phyloP scores from a whole-genome alignment of 2,888 invertebrate genomes.

The Saturnia pavonia region DNA sequence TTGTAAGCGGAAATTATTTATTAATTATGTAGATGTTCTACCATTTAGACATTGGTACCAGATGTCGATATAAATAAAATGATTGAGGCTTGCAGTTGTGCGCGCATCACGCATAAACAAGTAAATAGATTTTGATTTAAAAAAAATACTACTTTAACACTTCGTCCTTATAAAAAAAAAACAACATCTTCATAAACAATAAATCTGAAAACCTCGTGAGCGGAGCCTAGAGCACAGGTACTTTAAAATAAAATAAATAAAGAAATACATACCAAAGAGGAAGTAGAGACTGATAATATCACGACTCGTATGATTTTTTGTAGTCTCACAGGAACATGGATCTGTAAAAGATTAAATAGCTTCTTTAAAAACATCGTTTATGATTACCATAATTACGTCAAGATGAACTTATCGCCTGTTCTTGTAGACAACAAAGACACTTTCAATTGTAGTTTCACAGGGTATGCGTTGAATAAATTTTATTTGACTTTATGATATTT shows the following conservation, averaged over 20 bases:
- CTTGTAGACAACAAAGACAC: background rate
- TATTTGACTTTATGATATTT: background rate
- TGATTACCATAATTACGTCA: background rate
- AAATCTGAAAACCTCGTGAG: too few species aligned
- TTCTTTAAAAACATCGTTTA: background rate
- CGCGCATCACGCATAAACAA: too few species aligned
- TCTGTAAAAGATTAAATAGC: constrained; percentile 35
- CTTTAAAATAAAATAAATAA: background rate
- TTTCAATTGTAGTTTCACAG: background rate
- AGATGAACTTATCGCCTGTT: background rate
- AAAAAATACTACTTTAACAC: too few species aligned
- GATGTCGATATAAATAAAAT: too few species aligned
- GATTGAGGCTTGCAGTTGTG: too few species aligned
- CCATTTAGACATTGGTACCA: too few species aligned
- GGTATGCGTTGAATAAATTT: background rate
- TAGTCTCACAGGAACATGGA: constrained; percentile 42
- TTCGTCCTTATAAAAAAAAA: too few species aligned
- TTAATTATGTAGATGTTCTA: too few species aligned
- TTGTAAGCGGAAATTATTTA: too few species aligned
- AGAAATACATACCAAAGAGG: constrained; percentile 43
- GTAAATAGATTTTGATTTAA: too few species aligned
- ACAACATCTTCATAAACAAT: too few species aligned
- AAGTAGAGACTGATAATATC: constrained; percentile 37
- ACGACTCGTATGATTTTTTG: constrained; percentile 32
- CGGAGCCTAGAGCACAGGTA: too few species aligned